Evolutionary conservation across 1,140 invertebrate genomes (phyloP), one percentile per base, ranked within the genome.

Genomic region (Drosophila trapezifrons): DNA sequence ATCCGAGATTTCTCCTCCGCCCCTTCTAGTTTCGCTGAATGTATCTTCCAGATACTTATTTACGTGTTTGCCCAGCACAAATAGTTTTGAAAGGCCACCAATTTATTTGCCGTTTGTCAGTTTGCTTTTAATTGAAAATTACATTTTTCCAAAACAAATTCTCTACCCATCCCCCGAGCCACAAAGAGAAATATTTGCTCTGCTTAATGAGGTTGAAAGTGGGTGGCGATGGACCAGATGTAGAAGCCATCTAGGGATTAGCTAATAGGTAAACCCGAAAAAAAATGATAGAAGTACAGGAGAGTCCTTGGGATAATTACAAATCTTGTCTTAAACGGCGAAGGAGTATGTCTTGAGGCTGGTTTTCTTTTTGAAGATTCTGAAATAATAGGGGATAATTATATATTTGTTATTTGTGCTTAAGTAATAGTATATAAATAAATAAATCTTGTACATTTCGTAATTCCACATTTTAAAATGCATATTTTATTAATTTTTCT

Each of bases 131-230:
- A 77, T 84, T 84, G 64, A 69, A 80, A 84, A 84, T 67, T 66
- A 47, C 63, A 67, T 70, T 84, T 84, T 65, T 55, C 20, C 27
- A 66, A 52, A 51, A 63, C 58, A 69, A 17, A 35, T 55, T 76
- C 43, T 17, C 40, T 3, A 18, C 7, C 15, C 15, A 17, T n/a
- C 4, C 5, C 3, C 2, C 29, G 29, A 32, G 17, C 38, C 42
- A 32, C 38, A 66, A 58, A 62, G 46, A 5, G 38, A 54, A 42
- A 29, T 86, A 49, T 86, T 86, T 86, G 59, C 43, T 32, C 29
- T 73, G 54, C 43, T 80, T 86, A 86, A 86, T 86, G 84, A 89
- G 59, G 66, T 79, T 73, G 75, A 78, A 78, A 46, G 65, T 78
- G 75, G 76, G 65, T 46, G 57, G 65, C 40, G 13, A 17, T 20